Percentiles rank a stretch among this genome's conserved stretches.
phyloP scores from a whole-genome alignment of 23 tunicate genomes.

The Diplosoma virens region DNA sequence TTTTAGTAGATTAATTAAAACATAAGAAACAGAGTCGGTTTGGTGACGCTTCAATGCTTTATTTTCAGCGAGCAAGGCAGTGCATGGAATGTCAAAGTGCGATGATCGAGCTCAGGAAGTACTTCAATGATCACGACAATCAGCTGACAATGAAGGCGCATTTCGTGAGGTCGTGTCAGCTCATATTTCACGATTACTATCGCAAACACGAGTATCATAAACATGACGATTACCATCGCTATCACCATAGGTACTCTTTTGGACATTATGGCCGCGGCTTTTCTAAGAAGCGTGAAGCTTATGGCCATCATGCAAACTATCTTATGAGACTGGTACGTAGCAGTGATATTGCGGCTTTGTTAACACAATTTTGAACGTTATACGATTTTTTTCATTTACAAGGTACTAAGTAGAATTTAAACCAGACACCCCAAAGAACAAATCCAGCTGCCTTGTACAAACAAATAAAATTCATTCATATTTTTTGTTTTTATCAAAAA shows the following conservation, averaged over 20 bases:
- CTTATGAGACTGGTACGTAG: slow-evolving; percentile 28
- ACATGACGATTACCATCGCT: background rate
- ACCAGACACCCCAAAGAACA: no score
- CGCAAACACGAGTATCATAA: background rate
- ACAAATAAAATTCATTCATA: no score
- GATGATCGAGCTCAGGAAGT: background rate
- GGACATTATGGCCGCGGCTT: background rate
- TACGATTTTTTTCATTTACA: no score
- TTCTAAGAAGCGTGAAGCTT: no score
- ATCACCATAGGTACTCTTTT: background rate
- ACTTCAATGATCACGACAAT: background rate
- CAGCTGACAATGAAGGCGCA: background rate
- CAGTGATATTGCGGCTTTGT: no score
- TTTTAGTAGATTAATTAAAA: no score
- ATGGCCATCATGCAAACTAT: background rate
- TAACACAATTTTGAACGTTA: no score
- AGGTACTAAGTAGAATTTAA: no score
- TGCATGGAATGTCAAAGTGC: slow-evolving; percentile 1
- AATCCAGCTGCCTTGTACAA: no score
- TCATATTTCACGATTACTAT: background rate
- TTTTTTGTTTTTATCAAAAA: no score
- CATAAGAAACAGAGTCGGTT: no score
- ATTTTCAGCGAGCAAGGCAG: slow-evolving; percentile 18
- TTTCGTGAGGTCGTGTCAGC: slow-evolving; percentile 2
- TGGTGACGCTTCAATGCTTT: no score